Evolutionary conservation across 2,113 vertebrate genomes (phyloP).

Genomic region (Falcunculus frontatus): DNA sequence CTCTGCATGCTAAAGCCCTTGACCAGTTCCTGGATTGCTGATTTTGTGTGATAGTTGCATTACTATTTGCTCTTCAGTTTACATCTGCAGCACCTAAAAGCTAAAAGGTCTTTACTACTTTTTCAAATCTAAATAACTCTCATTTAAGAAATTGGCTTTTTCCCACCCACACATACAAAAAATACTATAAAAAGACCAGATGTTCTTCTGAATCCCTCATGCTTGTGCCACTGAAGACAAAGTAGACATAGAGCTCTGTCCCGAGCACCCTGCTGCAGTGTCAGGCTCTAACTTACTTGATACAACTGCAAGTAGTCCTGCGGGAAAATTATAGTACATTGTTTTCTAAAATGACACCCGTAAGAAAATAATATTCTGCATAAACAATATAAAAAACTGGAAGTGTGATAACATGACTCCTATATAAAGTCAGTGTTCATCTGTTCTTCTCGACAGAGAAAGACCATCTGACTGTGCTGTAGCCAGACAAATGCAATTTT

Average conservation of each 20-base stretch:
- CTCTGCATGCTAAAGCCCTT: not conserved
- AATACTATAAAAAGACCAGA: not conserved
- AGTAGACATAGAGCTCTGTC: rapidly evolving
- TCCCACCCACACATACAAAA: not conserved
- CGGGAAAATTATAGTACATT: not conserved
- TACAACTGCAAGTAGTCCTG: not conserved
- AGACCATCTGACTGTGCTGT: not conserved
- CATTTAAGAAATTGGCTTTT: not conserved
- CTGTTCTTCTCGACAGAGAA: not conserved
- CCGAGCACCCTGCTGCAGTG: not conserved
- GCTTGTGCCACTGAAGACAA: not conserved
- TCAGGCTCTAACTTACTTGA: not conserved
- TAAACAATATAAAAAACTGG: not conserved
- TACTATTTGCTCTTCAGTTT: not conserved
- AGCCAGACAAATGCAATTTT: not conserved
- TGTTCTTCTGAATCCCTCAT: not conserved
- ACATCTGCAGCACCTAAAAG: not conserved
- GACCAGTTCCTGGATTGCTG: not conserved
- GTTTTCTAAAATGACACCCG: not conserved
- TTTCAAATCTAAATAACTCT: not conserved
- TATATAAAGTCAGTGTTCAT: not conserved
- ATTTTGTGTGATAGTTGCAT: not conserved
- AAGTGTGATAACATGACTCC: not conserved
- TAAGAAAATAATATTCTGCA: not conserved
- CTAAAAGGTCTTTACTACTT: not conserved